Evolutionary conservation across 2,797 vertebrate genomes (phyloP), one percentile per base, ranked within the genome.

Genomic region (Acrossocheilus fasciatus): DNA sequence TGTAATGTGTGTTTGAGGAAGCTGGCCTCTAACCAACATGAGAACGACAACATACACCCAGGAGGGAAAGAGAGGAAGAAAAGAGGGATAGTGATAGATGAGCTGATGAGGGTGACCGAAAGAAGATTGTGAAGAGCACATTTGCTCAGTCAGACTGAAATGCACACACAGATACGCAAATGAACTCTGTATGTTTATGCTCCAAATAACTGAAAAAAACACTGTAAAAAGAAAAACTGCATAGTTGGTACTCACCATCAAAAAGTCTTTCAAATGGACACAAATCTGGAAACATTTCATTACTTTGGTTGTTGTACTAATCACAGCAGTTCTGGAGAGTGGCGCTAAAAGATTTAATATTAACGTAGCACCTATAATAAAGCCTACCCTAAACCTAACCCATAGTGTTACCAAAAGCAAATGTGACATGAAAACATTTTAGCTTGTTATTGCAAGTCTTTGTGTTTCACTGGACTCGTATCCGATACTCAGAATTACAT

Each of bases 11-110:
- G 91, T 91, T 87, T 85, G 88, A 89, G 87, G 90, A 89, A 90
- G 89, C 82, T 93, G 91, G 93, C 91, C 52, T 82, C 90, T 85
- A 89, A 91, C 92, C 93, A 94, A 91, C 85, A 90, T 86, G 83
- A 87, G 88, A 91, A 92, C 79, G 85, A 87, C 50, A 83, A 88
- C 85, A 84, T 90, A 91, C 88, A 89, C 89, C 91, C 92, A 62
- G 57, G 39, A 69, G 64, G 69, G 43, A 50, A 70, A 83, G 7
- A 90, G 88, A 90, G 68, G 54, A 76, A 89, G 90, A 88, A 86
- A 81, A 87, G 87, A 90, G 88, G 91, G 84, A 92, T 26, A 26
- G 64, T 86, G 83, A 91, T 83, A 83, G 69, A 88, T 66, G 80
- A 75, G 72, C 69, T 59, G 78, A 85, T 74, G 64, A 92, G 62